A percentile compares a stretch with the other conserved stretches of the same genome.
Conservation (phyloP, 2,797 vertebrate species). For the Petrocephalus sullivani region DNA sequence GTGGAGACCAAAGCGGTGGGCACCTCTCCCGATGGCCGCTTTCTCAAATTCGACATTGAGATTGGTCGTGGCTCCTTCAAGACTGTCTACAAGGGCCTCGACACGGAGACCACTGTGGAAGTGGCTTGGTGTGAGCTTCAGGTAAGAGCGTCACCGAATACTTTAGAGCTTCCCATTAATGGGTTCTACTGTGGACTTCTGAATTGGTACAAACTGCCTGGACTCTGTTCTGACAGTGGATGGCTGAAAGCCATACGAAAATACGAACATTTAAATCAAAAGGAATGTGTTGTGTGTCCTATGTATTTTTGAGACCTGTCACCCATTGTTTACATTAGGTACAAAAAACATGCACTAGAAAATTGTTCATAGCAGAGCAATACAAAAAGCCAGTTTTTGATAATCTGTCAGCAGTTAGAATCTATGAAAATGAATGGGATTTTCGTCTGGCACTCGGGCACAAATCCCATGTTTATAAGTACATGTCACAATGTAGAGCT, state of each 20-base stretch:
- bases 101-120: conserved; percentile 96
- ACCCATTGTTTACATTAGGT: background rate
- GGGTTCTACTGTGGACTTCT: background rate
- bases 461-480: conserved; percentile 7
- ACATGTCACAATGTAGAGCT: background rate
- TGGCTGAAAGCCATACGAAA: background rate
- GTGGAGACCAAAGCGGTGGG: conserved; percentile 95
- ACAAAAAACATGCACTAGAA: background rate
- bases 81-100: conserved; percentile 96
- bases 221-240: background rate
- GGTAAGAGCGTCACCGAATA: conserved; percentile 59
- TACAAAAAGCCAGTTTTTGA: background rate
- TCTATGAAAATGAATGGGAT: background rate
- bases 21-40: conserved; percentile 88
- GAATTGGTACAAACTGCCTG: background rate
- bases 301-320: background rate
- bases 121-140: conserved; percentile 98
- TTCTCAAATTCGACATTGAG: conserved; percentile 98
- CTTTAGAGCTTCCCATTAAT: background rate
- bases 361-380: background rate
- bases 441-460: background rate
- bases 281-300: background rate
- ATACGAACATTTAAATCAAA: background rate
- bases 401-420: conserved; percentile 1
- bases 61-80: conserved; percentile 96